A percentile compares a stretch with the other conserved stretches of the same genome.
Evolutionary conservation across 2,888 invertebrate genomes (phyloP).

Genomic region (Calameuta pallipes): DNA sequence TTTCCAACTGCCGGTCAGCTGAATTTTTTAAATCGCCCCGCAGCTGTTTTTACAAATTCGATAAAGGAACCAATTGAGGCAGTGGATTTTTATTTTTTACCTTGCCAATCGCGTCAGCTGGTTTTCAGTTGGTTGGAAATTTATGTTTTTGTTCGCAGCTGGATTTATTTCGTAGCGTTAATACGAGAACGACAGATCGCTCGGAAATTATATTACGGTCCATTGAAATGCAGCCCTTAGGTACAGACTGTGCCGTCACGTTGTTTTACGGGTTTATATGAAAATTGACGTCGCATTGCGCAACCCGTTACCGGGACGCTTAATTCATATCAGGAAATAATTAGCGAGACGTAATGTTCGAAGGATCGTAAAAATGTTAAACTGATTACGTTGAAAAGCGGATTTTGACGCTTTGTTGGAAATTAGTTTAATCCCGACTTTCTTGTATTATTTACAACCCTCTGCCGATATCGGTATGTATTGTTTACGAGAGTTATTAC

Average conservation of each 20-base stretch:
- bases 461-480: neutral
- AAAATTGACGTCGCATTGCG: neutral
- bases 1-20: no score
- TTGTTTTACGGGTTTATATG: neutral
- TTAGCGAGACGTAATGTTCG: neutral
- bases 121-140: neutral
- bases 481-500: neutral
- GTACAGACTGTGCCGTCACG: neutral
- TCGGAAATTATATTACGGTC: neutral
- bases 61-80: no score
- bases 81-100: neutral
- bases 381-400: neutral
- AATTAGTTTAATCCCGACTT: neutral
- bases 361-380: neutral
- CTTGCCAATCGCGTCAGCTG: neutral
- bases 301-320: neutral
- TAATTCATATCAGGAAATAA: neutral
- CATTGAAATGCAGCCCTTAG: neutral
- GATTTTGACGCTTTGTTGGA: neutral
- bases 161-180: slow-evolving; percentile 26
- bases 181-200: slow-evolving; percentile 16
- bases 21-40: no score
- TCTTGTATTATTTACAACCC: neutral
- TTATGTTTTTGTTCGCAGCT: slow-evolving; percentile 20
- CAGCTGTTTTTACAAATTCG: no score